Conservation (phyloP, 92 coral and sea anemone genomes). For the Umimayanthus chanpuru region DNA sequence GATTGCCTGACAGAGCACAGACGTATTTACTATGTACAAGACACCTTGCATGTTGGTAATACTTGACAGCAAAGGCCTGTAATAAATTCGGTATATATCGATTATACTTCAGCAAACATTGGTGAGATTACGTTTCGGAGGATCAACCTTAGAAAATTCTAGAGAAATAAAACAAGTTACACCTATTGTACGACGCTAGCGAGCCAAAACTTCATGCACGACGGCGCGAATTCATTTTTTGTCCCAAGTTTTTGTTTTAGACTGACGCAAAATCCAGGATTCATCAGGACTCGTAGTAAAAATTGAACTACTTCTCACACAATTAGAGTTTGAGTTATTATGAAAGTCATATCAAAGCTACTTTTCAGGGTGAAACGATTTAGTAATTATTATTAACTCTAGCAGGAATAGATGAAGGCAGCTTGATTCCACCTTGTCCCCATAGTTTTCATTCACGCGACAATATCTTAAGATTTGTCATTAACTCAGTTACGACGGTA, state of each 20-base stretch:
- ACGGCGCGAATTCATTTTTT: background rate
- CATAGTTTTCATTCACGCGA: background rate
- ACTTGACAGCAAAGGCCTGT: background rate
- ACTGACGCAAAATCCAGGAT: background rate
- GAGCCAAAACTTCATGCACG: background rate
- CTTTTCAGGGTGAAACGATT: too few relatives aligned
- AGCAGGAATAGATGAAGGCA: background rate
- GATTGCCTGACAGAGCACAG: too few relatives aligned
- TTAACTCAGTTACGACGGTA: background rate
- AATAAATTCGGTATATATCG: background rate
- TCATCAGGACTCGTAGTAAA: background rate
- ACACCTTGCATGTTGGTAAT: background rate
- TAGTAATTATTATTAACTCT: background rate
- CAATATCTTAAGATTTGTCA: background rate
- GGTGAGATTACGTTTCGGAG: background rate
- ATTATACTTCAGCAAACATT: background rate
- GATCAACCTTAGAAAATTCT: background rate
- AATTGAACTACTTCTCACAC: background rate
- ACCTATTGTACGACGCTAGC: too few relatives aligned
- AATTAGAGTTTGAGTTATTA: background rate
- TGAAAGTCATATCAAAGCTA: background rate
- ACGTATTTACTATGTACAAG: background rate
- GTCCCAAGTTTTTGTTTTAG: background rate
- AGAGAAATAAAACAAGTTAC: background rate
- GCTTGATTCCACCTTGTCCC: background rate